These are phyloP conservation scores for Mylabris phalerata DNA, from an alignment of 1,140 invertebrate genomes.

Conservation along the genomic window DNA sequence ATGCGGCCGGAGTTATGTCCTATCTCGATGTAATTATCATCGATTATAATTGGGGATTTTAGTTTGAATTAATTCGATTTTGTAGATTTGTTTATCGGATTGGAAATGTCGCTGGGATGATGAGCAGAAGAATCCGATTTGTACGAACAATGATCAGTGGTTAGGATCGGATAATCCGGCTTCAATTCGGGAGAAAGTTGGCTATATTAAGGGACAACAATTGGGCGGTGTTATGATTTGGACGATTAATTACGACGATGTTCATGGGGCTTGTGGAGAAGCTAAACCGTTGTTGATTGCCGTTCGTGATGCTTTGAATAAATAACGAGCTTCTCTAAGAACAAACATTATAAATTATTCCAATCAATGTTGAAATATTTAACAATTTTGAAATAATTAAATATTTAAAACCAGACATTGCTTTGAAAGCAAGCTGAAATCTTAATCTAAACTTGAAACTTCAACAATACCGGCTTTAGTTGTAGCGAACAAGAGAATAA, in stretches of 20 bases:
- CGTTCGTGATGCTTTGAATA: background rate
- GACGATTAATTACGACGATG: slow-evolving; percentile 5
- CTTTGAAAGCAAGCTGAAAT: too few relatives aligned
- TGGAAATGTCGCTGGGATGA: slow-evolving; percentile 2
- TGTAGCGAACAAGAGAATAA: too few relatives aligned
- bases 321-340: background rate
- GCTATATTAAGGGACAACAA: background rate
- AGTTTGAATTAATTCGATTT: too few relatives aligned
- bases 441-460: too few relatives aligned
- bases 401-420: too few relatives aligned
- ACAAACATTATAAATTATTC: too few relatives aligned
- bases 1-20: background rate
- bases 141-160: background rate
- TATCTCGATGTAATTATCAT: slow-evolving; percentile 49
- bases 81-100: background rate
- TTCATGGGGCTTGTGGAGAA: slow-evolving; percentile 1
- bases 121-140: slow-evolving; percentile 4
- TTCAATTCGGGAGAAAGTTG: slow-evolving; percentile 4
- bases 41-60: slow-evolving; percentile 45
- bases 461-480: too few relatives aligned
- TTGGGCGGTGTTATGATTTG: slow-evolving; percentile 9
- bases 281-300: background rate
- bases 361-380: too few relatives aligned
- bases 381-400: too few relatives aligned
- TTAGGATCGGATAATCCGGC: background rate